Base-by-base conservation (phyloP, 92 coral and sea anemone species). In the Umimayanthus chanpuru region DNA sequence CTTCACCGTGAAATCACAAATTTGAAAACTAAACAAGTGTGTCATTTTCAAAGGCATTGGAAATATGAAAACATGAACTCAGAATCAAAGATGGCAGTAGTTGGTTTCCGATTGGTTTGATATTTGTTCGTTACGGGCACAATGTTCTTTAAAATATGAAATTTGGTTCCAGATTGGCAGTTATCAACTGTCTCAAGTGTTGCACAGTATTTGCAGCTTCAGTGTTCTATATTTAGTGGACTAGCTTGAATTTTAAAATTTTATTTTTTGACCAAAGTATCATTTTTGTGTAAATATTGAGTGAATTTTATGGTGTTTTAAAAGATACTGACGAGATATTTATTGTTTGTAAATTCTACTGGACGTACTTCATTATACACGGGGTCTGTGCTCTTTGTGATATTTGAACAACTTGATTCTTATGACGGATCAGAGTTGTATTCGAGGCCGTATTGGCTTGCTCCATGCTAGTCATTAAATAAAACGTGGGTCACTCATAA, bases 201-300 rank as follows among this genome's bases (percentile, higher is more conserved):
- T 38, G 18, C 30, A 10, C 30, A 38, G 4, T 65, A 21, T 0
- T 5, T 12, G 61, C 85, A 81, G 20, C 23, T 65, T 74, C 36
- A 32, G 36, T 18, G 56, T 81, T 81, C 21, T 4, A 81, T 40
- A 32, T 65, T 23, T 23, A 65, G 75, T 26, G 15, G 76, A 43
- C 39, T 2, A 40, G 76, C 40, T 39, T 66, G 11, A 41, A 23
- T 44, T 23, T 78, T 25, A 14, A 78, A 41, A 44, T 61, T 81
- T 81, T 81, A 81, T 81, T 81, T 81, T 81, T 81, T 65, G 65
- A 81, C 29, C 55, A 66, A 41, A 81, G 25, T 81, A 66, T 65
- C 23, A 43, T 81, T 9, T 36, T 64, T 23, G 72, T 81, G 55
- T 81, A 81, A 9, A 81, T 65, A 81, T 38, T 6, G 86, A 81